Percentiles rank a stretch among this genome's conserved stretches.
phyloP scores from a whole-genome alignment of 2,113 vertebrate genomes.

The Barnardius zonarius region DNA sequence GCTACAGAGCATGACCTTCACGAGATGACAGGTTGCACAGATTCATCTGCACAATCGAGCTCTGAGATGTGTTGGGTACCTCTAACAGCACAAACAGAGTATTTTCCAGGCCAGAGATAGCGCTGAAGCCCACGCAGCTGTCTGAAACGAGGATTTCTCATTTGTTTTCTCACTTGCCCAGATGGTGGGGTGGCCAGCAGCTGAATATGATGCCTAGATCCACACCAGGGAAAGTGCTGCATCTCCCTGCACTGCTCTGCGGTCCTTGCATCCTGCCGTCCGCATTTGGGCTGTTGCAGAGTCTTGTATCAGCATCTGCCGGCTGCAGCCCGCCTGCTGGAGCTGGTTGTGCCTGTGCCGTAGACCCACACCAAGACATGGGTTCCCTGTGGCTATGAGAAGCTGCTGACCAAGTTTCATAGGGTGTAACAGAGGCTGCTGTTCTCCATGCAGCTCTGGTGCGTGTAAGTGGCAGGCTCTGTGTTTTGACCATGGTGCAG shows the following conservation, averaged over 20 bases:
- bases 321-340: neutral
- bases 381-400: neutral
- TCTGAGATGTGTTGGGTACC: neutral
- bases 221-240: neutral
- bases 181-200: neutral
- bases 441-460: rapidly evolving
- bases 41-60: neutral
- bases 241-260: rapidly evolving
- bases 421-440: rapidly evolving
- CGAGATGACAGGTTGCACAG: neutral
- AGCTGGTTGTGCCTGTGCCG: rapidly evolving
- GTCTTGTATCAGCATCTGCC: rapidly evolving
- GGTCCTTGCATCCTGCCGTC: neutral
- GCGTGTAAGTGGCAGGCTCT: rapidly evolving
- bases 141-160: neutral
- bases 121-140: neutral
- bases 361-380: neutral
- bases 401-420: neutral
- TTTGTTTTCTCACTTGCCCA: neutral
- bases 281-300: rapidly evolving
- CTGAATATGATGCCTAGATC: neutral
- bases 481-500: neutral
- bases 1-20: neutral
- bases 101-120: neutral
- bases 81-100: neutral